A percentile compares a stretch with the other conserved stretches of the same genome.
phyloP scores from a whole-genome alignment of 2,888 invertebrate species.

The Aplocera efformata region DNA sequence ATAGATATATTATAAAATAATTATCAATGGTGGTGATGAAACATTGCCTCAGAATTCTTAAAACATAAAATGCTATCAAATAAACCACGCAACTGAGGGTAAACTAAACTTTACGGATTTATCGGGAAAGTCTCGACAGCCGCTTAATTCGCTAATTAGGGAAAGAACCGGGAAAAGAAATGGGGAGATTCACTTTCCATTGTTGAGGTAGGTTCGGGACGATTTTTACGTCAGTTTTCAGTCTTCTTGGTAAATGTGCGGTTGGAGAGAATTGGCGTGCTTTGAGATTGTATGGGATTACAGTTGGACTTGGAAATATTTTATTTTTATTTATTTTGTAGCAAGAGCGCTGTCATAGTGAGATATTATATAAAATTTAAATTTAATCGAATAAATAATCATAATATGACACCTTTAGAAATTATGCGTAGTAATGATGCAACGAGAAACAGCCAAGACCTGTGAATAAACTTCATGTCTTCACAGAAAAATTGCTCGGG shows the following conservation, averaged over 20 bases:
- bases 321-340: neutral
- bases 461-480: too few relatives aligned
- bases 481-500: too few relatives aligned
- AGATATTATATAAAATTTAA: too few relatives aligned
- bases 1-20: too few relatives aligned
- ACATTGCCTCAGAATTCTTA: too few relatives aligned
- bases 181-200: constrained; percentile 49
- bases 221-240: constrained; percentile 77
- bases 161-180: constrained; percentile 54
- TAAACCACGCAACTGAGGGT: constrained; percentile 5
- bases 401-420: too few relatives aligned
- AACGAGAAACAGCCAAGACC: too few relatives aligned
- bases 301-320: neutral
- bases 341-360: too few relatives aligned
- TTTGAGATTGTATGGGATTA: neutral
- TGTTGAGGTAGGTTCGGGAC: constrained; percentile 72
- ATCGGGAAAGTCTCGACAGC: constrained; percentile 29
- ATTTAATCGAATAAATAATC: too few relatives aligned
- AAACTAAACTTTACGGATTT: constrained; percentile 24
- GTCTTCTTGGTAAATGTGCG: constrained; percentile 52
- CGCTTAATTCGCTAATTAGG: constrained; percentile 73
- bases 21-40: too few relatives aligned
- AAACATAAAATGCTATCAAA: too few relatives aligned
- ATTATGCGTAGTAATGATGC: too few relatives aligned
- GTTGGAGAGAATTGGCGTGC: constrained; percentile 40